phyloP scores from a whole-genome alignment of 2,113 vertebrate species.

The Gavia stellata region DNA sequence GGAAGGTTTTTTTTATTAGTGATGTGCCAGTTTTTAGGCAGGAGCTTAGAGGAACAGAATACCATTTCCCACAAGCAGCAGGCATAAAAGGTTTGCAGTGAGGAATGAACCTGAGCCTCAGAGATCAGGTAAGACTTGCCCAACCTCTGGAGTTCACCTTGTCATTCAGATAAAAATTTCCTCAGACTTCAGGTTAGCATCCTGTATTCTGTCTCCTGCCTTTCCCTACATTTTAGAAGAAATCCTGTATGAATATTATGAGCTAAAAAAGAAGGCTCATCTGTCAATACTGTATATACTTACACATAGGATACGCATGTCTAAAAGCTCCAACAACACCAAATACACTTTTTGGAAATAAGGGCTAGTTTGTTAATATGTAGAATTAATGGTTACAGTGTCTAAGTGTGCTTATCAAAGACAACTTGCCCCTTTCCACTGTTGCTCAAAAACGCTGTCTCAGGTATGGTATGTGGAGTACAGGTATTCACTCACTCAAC shows the following conservation, averaged over 20 bases:
- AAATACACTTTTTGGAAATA: neutral
- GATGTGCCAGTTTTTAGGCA: neutral
- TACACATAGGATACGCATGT: neutral
- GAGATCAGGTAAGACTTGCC: neutral
- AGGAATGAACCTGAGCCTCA: neutral
- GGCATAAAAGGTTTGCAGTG: neutral
- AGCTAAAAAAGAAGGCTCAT: neutral
- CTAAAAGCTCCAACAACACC: neutral
- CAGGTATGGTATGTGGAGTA: neutral
- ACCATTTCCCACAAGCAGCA: neutral
- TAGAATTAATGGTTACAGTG: neutral
- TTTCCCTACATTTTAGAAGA: neutral
- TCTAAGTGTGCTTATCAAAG: neutral
- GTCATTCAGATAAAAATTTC: neutral
- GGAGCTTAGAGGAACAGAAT: neutral
- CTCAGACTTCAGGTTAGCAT: neutral
- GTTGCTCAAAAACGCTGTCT: neutral
- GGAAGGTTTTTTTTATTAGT: neutral
- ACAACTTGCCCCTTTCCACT: neutral
- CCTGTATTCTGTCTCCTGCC: neutral
- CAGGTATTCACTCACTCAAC: neutral
- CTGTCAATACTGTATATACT: neutral
- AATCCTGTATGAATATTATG: neutral
- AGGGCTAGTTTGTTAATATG: neutral
- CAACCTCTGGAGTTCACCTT: neutral